Evolutionary conservation across 2,797 vertebrate genomes (phyloP), one percentile per base, ranked within the genome.

Genomic region (Perodicticus potto): DNA sequence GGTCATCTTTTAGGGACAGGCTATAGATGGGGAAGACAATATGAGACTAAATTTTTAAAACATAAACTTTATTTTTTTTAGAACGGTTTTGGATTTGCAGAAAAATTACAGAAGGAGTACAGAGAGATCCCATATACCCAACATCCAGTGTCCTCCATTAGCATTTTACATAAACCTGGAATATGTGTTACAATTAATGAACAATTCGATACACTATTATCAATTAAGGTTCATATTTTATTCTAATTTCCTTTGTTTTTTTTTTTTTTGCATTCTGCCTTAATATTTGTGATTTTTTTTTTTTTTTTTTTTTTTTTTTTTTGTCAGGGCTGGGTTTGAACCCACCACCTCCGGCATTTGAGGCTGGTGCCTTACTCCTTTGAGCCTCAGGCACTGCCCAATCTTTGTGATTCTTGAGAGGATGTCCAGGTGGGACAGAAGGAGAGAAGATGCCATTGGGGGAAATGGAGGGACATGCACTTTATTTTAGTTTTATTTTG

Each of bases 161-260:
- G 3, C 34, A 14, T 65, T 55, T 67, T 69, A 16, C 2, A 6
- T 22, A 22, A 81, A 11, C 27, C 3, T 6, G 49, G 25, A 9
- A 1, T 7, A 12, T 0, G 0, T 16, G 23, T 70, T 49, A 17
- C 2, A n/a, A 27, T 49, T 23, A 25, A 34, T 23, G 40, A 49
- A 53, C 19, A 9, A 8, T 72, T 27, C 11, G 27, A 53, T n/a
- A 40, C 29, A 11, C 14, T 59, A 8, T 61, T 59, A 34, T 61
- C n/a, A 70, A 29, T 63, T 57, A 78, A 57, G 45, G 7, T 12
- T 17, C 72, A 84, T 9, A 37, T 53, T 69, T 87, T 8, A 53
- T 82, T 80, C 37, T 34, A 0, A 77, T 53, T 37, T 86, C 61
- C 12, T 77, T 40, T 40, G 23, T 43, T 14, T 37, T 3, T 70